Conservation (phyloP, 2,113 vertebrate species). For the Myanophis thanlyinensis region DNA sequence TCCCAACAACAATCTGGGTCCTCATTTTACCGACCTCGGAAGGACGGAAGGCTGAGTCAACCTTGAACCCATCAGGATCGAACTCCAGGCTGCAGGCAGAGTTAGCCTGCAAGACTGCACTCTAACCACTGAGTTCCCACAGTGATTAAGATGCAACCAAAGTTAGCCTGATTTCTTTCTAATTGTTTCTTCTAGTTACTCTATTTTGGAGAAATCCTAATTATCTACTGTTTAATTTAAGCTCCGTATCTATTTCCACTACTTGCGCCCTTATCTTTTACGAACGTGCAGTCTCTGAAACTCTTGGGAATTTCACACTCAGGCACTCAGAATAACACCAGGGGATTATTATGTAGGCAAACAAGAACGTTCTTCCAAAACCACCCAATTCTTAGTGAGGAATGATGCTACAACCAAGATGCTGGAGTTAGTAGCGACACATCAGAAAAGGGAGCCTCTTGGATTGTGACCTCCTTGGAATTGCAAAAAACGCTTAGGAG, state of each 20-base stretch:
- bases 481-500: constrained; percentile 1
- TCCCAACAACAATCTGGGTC: no score
- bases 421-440: constrained; percentile 50
- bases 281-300: not conserved
- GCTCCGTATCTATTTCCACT: not conserved
- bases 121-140: no score
- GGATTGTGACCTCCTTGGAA: constrained; percentile 12
- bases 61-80: no score
- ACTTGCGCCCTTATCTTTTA: not conserved
- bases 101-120: no score
- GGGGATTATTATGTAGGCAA: not conserved
- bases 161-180: not conserved
- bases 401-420: constrained; percentile 40
- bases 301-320: not conserved
- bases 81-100: no score
- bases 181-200: not conserved
- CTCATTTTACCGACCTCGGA: no score
- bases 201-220: not conserved
- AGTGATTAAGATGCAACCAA: not conserved
- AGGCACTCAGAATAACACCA: not conserved
- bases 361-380: not conserved
- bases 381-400: constrained; percentile 15
- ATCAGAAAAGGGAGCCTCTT: constrained; percentile 30
- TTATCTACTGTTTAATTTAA: not conserved
- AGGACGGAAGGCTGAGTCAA: no score